Evolutionary conservation across 2,113 vertebrate species (phyloP).

Genomic region (Lycaon pictus): DNA sequence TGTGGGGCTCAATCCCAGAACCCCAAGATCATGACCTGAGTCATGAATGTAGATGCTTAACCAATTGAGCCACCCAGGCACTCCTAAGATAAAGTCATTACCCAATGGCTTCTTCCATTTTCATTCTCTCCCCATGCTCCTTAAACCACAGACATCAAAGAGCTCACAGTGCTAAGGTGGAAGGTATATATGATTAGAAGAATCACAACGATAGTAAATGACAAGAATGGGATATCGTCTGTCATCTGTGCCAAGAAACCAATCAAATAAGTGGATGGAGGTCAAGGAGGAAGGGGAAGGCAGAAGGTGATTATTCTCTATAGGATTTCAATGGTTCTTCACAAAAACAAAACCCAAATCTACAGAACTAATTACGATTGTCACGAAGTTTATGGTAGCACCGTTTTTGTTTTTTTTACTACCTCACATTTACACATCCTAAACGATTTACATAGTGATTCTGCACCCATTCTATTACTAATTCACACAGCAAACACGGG

Average conservation of each 20-base stretch:
- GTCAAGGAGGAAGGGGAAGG: rapidly evolving
- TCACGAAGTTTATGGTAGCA: background rate
- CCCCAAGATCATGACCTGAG: background rate
- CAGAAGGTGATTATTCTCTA: background rate
- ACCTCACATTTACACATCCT: background rate
- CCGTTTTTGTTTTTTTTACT: background rate
- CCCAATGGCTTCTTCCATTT: background rate
- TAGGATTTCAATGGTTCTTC: background rate
- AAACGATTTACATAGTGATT: background rate
- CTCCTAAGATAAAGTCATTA: background rate
- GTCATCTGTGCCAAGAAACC: background rate
- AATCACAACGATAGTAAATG: background rate
- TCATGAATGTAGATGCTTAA: background rate
- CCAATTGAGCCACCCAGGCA: background rate
- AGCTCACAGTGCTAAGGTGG: background rate
- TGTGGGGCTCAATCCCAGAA: background rate
- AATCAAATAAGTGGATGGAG: background rate
- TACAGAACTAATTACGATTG: background rate
- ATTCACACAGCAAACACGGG: background rate
- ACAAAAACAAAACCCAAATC: conserved; percentile 1
- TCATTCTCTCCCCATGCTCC: background rate
- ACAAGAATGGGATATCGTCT: background rate
- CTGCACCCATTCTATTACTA: background rate
- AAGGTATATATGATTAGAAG: background rate
- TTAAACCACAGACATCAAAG: background rate